Evolutionary conservation across 2,797 vertebrate genomes (phyloP), one percentile per base, ranked within the genome.

Genomic region (Falco peregrinus): DNA sequence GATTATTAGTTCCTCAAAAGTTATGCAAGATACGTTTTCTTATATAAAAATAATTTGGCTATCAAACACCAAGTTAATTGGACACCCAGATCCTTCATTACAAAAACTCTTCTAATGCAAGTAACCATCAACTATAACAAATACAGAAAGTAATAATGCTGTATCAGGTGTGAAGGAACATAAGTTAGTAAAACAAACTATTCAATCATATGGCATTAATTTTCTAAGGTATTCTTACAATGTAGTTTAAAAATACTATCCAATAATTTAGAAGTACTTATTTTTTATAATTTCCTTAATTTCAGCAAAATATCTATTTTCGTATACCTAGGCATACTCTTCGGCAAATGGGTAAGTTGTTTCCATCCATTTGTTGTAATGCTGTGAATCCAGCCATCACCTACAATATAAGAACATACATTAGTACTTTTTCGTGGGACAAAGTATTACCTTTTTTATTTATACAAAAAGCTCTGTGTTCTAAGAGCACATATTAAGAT

Each of bases 371-470:
- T 99, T 65, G 98, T 98, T 85, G 98, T 95, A 51, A 98, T 84
- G 95, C 98, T 98, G 96, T 99, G 98, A 97, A 99, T 95, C 99
- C 99, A 99, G 12, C 98, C 99, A 77, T 99, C 99, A 98, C 99
- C 99, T 99, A 20, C 47, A 95, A 96, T 0, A 12, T 0, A 33
- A 95, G 13, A 83, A 88, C 22, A 61, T 0, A 19, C 8, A 48
- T 94, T 31, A 94, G 54, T 7, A n/a, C 11, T 22, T 5, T 22
- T 61, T 21, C 16, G 28, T 50, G 11, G 37, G 65, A 56, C 4
- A 16, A 45, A 60, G 16, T 54, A 39, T 8, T 3, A 29, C 16
- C 19, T 37, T 47, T 54, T 80, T 67, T 3, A 16, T 22, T 43
- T 29, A 47, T 7, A 60, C 19, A 28, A 59, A 41, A 39, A 77